These are phyloP conservation scores for Panzeria rudis DNA, from an alignment of 2,888 invertebrate species.

Conservation along the genomic window DNA sequence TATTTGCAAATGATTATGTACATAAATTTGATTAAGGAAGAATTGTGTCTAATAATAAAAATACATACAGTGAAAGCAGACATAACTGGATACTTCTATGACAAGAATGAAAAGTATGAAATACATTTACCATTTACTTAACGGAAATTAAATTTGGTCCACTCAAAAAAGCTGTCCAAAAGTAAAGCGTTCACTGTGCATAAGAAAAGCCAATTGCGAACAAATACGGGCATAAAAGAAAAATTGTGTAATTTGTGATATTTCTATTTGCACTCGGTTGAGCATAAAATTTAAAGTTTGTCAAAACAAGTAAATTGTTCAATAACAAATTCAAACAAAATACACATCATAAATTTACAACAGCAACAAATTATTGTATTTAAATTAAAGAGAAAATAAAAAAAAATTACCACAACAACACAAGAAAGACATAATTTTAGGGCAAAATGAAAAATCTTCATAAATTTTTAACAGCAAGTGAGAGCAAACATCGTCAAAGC, in stretches of 20 bases:
- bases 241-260: background rate
- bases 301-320: constrained; percentile 32
- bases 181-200: too few relatives aligned
- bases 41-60: too few relatives aligned
- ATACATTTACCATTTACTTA: too few relatives aligned
- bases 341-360: constrained; percentile 9
- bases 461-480: background rate
- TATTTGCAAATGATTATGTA: too few relatives aligned
- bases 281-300: constrained; percentile 32
- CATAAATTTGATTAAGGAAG: too few relatives aligned
- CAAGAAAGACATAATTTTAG: background rate
- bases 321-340: constrained; percentile 24
- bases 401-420: background rate
- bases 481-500: background rate
- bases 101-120: too few relatives aligned
- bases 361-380: background rate
- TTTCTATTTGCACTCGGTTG: background rate
- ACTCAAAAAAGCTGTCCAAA: too few relatives aligned
- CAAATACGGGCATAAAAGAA: background rate
- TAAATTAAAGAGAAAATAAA: constrained; percentile 5
- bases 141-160: too few relatives aligned
- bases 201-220: background rate
- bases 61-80: too few relatives aligned
- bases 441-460: background rate
- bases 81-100: too few relatives aligned